phyloP scores from a whole-genome alignment of 2,113 vertebrate species.

The Vidua chalybeata region DNA sequence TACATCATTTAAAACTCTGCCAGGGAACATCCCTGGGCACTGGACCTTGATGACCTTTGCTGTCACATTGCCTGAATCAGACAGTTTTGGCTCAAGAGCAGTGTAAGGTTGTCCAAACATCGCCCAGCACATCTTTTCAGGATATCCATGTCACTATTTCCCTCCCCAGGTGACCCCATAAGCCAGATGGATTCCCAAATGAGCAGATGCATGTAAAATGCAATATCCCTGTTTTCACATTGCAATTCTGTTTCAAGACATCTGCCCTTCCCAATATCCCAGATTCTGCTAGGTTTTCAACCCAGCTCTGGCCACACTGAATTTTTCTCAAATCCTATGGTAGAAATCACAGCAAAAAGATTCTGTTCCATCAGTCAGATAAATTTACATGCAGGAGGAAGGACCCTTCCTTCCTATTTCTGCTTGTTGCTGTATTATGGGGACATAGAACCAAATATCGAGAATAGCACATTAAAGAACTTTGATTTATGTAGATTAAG shows the following conservation, averaged over 20 bases:
- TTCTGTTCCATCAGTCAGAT: not conserved
- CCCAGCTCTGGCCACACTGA: not conserved
- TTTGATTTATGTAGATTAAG: not conserved
- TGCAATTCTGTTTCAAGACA: not conserved
- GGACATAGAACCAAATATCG: not conserved
- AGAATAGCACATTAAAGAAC: not conserved
- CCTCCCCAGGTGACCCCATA: not conserved
- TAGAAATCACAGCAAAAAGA: not conserved
- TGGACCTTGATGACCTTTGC: not conserved
- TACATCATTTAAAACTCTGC: not conserved
- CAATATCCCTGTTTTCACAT: not conserved
- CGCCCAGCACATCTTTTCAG: not conserved
- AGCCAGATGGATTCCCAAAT: not conserved
- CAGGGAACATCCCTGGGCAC: not conserved
- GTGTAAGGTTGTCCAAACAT: not conserved
- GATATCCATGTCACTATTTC: not conserved
- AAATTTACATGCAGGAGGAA: accelerated
- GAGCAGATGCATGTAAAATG: not conserved
- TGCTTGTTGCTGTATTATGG: not conserved
- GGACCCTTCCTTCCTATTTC: not conserved
- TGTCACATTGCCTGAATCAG: not conserved
- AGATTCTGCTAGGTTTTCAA: not conserved
- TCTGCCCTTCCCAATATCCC: not conserved
- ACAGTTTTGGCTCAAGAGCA: not conserved
- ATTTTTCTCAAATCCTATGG: not conserved